Percentiles rank a stretch among this genome's conserved stretches.
Conservation (phyloP, 2,888 invertebrate genomes). For the Megastigmus dorsalis region DNA sequence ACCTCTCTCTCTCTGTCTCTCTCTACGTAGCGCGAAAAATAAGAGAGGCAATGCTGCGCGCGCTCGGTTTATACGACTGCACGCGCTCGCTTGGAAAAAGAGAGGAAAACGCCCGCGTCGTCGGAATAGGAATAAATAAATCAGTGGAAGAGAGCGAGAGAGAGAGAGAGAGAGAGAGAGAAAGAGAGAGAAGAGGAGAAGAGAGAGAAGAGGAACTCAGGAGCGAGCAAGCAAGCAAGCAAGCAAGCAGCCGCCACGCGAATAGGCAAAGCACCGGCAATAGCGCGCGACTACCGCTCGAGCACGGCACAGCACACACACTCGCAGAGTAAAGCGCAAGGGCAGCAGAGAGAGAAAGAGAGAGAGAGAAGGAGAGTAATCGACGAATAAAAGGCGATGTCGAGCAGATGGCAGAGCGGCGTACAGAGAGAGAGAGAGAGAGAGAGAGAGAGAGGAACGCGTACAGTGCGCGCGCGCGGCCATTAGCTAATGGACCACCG, state of each 20-base stretch:
- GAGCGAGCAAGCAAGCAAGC: conserved; percentile 29
- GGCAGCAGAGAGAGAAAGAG: too few species aligned
- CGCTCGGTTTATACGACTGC: too few species aligned
- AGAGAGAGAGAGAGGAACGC: too few species aligned
- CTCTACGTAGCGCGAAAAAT: too few species aligned
- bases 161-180: conserved; percentile 34
- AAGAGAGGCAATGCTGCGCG: too few species aligned
- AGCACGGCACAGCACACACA: too few species aligned
- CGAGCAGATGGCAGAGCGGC: conserved; percentile 68
- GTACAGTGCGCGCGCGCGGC: conserved; percentile 53
- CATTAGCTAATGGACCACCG: conserved; percentile 73
- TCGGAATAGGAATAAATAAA: conserved; percentile 41
- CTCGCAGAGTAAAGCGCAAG: too few species aligned
- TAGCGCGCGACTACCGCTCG: not conserved
- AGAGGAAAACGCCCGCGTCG: conserved; percentile 3
- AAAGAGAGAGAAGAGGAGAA: not conserved
- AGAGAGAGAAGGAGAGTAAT: conserved; percentile 62
- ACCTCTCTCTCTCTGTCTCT: too few species aligned
- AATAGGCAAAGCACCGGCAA: conserved; percentile 11
- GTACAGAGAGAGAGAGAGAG: too few species aligned
- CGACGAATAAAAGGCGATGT: conserved; percentile 65
- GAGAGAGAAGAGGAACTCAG: too few species aligned
- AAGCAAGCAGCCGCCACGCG: not conserved
- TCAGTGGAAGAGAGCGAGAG: not conserved
- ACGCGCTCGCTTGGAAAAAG: conserved; percentile 19